Percentiles rank a stretch among this genome's conserved stretches.
Evolutionary conservation across 1,140 invertebrate genomes (phyloP).

Genomic region (Aphaenogaster rudis): DNA sequence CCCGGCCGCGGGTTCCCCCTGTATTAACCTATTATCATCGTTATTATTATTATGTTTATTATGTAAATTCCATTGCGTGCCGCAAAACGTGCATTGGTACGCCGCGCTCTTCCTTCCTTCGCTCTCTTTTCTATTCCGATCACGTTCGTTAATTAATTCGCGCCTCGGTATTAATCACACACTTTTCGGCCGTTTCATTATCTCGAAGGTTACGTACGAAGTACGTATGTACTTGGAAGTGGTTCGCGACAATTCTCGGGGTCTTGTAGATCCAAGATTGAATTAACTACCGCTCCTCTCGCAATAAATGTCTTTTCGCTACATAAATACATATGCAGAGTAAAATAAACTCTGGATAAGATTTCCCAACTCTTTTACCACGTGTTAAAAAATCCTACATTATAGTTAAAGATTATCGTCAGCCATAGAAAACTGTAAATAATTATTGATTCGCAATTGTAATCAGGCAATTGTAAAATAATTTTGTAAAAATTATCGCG

Average conservation of each 20-base stretch:
- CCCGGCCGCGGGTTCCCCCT: conserved; percentile 42
- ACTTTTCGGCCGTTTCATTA: conserved; percentile 48
- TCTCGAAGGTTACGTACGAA: neutral
- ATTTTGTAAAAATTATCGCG: neutral
- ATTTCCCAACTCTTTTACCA: neutral
- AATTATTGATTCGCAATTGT: neutral
- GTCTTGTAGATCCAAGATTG: neutral
- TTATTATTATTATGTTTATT: conserved; percentile 67
- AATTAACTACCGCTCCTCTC: neutral
- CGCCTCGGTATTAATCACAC: conserved; percentile 36
- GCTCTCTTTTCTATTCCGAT: conserved; percentile 49
- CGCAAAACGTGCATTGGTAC: conserved; percentile 32
- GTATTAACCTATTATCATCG: conserved; percentile 62
- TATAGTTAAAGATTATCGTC: neutral
- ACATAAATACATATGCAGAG: neutral
- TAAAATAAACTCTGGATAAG: neutral
- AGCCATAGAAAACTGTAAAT: neutral
- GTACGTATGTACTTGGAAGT: neutral
- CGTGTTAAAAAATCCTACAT: neutral
- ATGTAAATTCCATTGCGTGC: conserved; percentile 61
- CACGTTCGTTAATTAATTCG: conserved; percentile 61
- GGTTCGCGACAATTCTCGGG: neutral
- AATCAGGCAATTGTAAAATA: conserved; percentile 1
- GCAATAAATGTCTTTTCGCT: neutral
- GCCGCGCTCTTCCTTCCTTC: conserved; percentile 25